Percentiles rank a stretch among this genome's conserved stretches.
Conservation (phyloP, 2,113 vertebrate genomes). For the Myrmecophaga tridactyla region DNA sequence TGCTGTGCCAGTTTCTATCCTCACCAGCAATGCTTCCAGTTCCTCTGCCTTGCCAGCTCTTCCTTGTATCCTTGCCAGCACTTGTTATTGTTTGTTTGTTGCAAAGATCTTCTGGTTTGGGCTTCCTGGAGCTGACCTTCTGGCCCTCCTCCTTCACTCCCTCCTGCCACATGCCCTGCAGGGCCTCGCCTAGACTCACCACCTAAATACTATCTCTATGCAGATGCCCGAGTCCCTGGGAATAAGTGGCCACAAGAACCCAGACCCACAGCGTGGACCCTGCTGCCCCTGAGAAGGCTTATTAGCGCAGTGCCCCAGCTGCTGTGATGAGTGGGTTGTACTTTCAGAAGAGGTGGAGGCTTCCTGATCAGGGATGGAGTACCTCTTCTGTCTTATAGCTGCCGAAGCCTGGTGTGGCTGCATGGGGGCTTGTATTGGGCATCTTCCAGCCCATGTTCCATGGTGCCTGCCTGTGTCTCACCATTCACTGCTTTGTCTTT, state of each 20-base stretch:
- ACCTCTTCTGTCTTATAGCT: too few relatives aligned
- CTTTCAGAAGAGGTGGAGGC: too few relatives aligned
- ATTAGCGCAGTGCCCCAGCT: background rate
- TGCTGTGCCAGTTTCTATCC: accelerated
- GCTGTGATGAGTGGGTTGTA: too few relatives aligned
- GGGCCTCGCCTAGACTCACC: background rate
- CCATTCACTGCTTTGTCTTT: accelerated
- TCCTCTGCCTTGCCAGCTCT: too few relatives aligned
- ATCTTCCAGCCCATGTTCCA: background rate
- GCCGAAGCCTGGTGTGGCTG: too few relatives aligned
- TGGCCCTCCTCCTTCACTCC: background rate
- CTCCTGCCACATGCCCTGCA: too few relatives aligned
- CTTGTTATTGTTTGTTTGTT: too few relatives aligned
- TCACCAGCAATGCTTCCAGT: accelerated
- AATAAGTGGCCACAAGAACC: background rate
- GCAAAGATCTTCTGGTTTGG: background rate
- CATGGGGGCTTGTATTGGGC: too few relatives aligned
- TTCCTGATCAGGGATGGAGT: accelerated
- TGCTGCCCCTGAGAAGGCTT: background rate
- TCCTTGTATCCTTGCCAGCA: background rate
- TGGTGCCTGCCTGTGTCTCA: background rate
- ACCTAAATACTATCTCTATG: background rate
- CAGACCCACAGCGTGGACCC: background rate
- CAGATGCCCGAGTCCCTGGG: background rate
- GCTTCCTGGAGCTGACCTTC: background rate